A percentile compares a stretch with the other conserved stretches of the same genome.
phyloP scores from a whole-genome alignment of 92 coral and sea anemone genomes.

The Porites rus region DNA sequence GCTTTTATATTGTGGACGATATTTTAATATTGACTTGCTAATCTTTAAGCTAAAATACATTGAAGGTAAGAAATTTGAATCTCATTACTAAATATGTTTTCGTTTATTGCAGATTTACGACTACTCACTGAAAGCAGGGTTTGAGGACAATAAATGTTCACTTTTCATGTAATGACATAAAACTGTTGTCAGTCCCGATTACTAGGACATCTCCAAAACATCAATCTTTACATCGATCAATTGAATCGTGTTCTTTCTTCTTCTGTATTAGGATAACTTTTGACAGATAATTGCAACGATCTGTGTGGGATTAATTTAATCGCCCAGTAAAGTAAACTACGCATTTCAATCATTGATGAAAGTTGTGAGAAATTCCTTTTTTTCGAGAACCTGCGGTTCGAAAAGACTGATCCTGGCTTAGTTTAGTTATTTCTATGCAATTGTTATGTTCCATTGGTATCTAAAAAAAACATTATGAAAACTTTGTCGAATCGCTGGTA shows the following conservation, averaged over 20 bases:
- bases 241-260: background rate
- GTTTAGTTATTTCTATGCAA: background rate
- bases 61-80: too few relatives aligned
- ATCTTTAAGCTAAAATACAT: too few relatives aligned
- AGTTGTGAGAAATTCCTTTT: background rate
- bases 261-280: background rate
- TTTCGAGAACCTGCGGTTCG: background rate
- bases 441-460: background rate
- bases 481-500: background rate
- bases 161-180: too few relatives aligned
- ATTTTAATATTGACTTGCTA: too few relatives aligned
- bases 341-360: background rate
- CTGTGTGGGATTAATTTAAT: conserved; percentile 4
- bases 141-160: too few relatives aligned
- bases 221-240: background rate
- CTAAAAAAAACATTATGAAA: background rate
- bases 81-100: too few relatives aligned
- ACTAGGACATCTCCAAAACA: background rate
- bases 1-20: too few relatives aligned
- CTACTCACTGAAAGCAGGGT: too few relatives aligned
- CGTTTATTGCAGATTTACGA: too few relatives aligned
- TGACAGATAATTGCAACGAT: background rate
- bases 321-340: background rate
- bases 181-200: too few relatives aligned
- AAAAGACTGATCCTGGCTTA: background rate